Evolutionary conservation across 1,140 invertebrate genomes (phyloP), one percentile per base, ranked within the genome.

Genomic region (Conopomorpha cramerella): DNA sequence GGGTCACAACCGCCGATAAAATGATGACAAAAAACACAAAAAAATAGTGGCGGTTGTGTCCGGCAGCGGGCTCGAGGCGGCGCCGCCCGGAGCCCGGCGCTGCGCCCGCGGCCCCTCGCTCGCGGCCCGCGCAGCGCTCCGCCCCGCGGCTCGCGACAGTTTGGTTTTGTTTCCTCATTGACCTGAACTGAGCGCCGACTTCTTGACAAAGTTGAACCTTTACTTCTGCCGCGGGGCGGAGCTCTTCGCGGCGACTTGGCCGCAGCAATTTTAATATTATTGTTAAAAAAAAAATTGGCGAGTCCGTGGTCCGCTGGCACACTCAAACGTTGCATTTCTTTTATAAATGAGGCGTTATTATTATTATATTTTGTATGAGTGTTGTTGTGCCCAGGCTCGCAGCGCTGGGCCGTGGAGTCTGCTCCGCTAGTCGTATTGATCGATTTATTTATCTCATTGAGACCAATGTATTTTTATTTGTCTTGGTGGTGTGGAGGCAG

Each of bases 381-480:
- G 43, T 48, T 11, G 41, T n/a, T n/a, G 38, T 30, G 43, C 39
- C 35, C 56, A 56, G 63, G 52, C 51, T 49, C 55, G 45, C 34
- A 30, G 47, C 36, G 61, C 36, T 51, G 58, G 57, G 48, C 48
- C 30, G 49, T 45, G 51, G 42, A 36, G 16, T 15, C 18, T 30
- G 36, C 30, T 47, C 55, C 60, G 25, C 61, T 61, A 61, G 59
- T 61, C 62, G 66, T 66, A 68, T n/a, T n/a, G n/a, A n/a, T 68
- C 58, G 64, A 58, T 68, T 61, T 68, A 70, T 70, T 73, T 70
- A 73, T 61, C 60, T 6, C 4, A 23, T 59, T 40, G 62, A 63
- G 68, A 73, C 64, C 63, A 70, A 70, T 63, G 61, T 67, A 61
- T 68, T 63, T 64, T 67, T 63, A 66, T 70, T 66, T 68, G 58